Evolutionary conservation across 53 echinoderm and acorn worm species (phyloP).

Genomic region (Paelopatides confundens): DNA sequence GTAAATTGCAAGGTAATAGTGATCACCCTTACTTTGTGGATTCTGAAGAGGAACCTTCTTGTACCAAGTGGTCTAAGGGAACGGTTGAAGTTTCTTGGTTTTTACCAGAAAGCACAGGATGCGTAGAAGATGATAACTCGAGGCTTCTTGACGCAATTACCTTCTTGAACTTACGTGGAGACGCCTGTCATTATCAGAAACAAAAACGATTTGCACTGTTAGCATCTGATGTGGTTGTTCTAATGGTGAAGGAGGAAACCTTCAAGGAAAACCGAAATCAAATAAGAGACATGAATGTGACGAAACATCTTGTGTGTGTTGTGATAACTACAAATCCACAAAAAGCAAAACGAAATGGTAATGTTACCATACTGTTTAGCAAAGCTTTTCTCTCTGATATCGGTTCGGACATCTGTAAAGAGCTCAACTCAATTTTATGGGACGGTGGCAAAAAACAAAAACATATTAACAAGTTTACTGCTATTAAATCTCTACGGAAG

Average conservation of each 20-base stretch:
- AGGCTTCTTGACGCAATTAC: conserved; percentile 14
- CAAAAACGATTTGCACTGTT: neutral
- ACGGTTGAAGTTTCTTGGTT: conserved; percentile 13
- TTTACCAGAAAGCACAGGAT: neutral
- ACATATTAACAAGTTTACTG: neutral
- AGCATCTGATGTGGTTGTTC: conserved; percentile 22
- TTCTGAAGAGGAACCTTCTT: neutral
- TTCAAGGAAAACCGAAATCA: neutral
- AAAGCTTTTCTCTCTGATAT: neutral
- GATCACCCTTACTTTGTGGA: conserved; percentile 41
- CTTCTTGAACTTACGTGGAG: conserved; percentile 33
- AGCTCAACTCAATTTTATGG: conserved; percentile 7
- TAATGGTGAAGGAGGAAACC: neutral
- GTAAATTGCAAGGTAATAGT: conserved; percentile 32
- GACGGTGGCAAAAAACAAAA: neutral
- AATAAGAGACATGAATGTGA: neutral
- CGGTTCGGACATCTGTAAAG: conserved; percentile 16
- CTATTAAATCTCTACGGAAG: neutral
- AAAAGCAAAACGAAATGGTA: neutral
- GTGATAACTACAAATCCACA: neutral
- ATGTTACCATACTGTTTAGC: neutral
- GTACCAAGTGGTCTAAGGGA: conserved; percentile 34
- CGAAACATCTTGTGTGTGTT: conserved; percentile 5
- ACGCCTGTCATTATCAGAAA: neutral
- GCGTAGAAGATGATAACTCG: neutral